Percentiles rank a stretch among this genome's conserved stretches.
These are phyloP conservation scores for Rhinolophus ferrumequinum DNA, from an alignment of 2,113 vertebrate species.

Conservation along the genomic window DNA sequence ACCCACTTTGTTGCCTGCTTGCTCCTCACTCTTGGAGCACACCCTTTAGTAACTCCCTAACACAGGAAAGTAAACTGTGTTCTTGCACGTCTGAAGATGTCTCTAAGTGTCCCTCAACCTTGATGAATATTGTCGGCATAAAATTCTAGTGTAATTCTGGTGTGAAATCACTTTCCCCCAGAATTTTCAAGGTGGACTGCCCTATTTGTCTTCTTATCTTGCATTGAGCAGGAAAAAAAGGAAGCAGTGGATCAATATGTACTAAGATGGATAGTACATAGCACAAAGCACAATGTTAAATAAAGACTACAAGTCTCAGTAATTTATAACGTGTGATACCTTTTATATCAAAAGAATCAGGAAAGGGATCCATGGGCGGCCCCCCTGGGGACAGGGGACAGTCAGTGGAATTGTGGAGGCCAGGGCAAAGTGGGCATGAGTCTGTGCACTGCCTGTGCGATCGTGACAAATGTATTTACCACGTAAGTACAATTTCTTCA, in stretches of 20 bases:
- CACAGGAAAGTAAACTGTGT: not conserved
- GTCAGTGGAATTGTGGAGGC: fast-evolving
- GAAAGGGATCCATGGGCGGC: not conserved
- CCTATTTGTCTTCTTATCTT: slow-evolving; percentile 13
- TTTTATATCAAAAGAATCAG: not conserved
- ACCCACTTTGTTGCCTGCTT: not conserved
- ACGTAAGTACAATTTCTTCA: not conserved
- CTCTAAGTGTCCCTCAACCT: not conserved
- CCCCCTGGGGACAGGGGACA: not conserved
- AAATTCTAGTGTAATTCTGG: not conserved
- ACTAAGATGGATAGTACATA: not conserved
- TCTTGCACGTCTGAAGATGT: not conserved
- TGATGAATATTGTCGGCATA: not conserved
- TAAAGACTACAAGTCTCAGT: not conserved
- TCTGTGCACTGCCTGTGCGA: no score
- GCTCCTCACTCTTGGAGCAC: not conserved
- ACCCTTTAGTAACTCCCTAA: not conserved
- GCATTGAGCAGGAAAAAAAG: not conserved
- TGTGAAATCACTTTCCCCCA: not conserved
- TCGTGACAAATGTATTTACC: not conserved
- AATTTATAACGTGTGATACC: not conserved
- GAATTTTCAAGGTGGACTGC: not conserved
- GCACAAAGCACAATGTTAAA: not conserved
- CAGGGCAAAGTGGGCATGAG: not conserved
- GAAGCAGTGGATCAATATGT: not conserved